A percentile compares a stretch with the other conserved stretches of the same genome.
Evolutionary conservation across 2,888 invertebrate species (phyloP).

Genomic region (Metellina segmentata): DNA sequence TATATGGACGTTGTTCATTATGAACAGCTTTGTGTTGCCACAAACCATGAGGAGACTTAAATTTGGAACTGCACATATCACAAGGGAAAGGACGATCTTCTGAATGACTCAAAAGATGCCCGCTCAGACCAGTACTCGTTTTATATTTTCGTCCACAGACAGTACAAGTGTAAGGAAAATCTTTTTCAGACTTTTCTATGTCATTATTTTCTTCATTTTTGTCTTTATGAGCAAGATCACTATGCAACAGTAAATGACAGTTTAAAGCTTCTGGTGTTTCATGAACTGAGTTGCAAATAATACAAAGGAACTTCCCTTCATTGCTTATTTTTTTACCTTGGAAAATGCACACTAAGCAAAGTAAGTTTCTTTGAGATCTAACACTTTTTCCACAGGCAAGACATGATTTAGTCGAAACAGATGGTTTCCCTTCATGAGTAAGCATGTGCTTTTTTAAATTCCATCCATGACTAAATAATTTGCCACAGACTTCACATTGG

Average conservation of each 20-base stretch:
- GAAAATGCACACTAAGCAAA: slow-evolving; percentile 4
- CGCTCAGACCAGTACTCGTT: neutral
- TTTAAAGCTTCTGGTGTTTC: neutral
- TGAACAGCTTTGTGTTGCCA: slow-evolving; percentile 25
- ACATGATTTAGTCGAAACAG: neutral
- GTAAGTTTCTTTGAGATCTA: neutral
- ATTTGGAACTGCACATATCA: slow-evolving; percentile 14
- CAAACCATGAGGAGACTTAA: slow-evolving; percentile 23
- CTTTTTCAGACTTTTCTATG: neutral
- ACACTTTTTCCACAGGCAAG: slow-evolving; percentile 7
- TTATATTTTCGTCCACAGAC: slow-evolving; percentile 15
- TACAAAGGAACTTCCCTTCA: slow-evolving; percentile 38
- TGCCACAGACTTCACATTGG: slow-evolving; percentile 42
- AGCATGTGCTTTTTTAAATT: slow-evolving; percentile 29
- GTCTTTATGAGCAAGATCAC: too few species aligned
- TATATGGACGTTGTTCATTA: neutral
- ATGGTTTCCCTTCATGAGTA: slow-evolving; percentile 1
- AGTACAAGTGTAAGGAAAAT: neutral
- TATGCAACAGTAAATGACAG: neutral
- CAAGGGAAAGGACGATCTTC: slow-evolving; percentile 17
- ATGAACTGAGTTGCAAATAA: slow-evolving; percentile 4
- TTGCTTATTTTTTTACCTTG: slow-evolving; percentile 4
- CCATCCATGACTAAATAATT: slow-evolving; percentile 12
- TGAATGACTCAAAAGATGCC: neutral
- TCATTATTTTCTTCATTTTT: neutral